Evolutionary conservation across 2,888 invertebrate species (phyloP), one percentile per base, ranked within the genome.

Genomic region (Clostera curtula): DNA sequence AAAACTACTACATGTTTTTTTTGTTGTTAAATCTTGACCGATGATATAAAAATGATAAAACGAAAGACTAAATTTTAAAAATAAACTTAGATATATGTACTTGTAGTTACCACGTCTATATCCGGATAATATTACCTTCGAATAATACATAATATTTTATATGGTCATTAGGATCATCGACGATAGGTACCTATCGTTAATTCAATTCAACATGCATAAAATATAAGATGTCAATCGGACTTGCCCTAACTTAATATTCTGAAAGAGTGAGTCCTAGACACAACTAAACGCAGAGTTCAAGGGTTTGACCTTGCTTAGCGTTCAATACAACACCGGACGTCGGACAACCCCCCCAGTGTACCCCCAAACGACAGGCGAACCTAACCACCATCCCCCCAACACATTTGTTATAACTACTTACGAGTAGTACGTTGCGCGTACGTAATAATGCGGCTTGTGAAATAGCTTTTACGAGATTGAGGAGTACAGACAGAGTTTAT

Each of bases 261-360:
- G 40, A 54, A 60, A 56, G 48, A 28, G 37, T 43, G 28, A 61
- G 54, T 61, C 54, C 56, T 66, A 71, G 63, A 35, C 36, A 37
- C 13, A 31, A 24, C 17, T 15, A 27, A 32, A 29, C 29, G 28
- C 42, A 29, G 50, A 15, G 97, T 97, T 67, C 93, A 95, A 51
- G 97, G 97, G 26, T 95, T 91, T 34, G 93, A 90, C 84, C 98
- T 98, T 24, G 95, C 88, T 8, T 89, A 89, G 36, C 93, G 91
- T 40, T 96, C 90, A 60, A 93, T 91, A 28, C 90, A 60, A 93
- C 91, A 28, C 91, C 93, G 27, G 92, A 93, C 18, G 93, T 88
- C 20, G 89, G 88, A 58, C 95, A 45, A 50, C 53, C 56, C 62
- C 55, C 50, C 46, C 21, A 5, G 12, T 34, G 34, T 32, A 43